These are phyloP conservation scores for Lumbricus terrestris DNA, from an alignment of 2,888 invertebrate species.

Conservation along the genomic window DNA sequence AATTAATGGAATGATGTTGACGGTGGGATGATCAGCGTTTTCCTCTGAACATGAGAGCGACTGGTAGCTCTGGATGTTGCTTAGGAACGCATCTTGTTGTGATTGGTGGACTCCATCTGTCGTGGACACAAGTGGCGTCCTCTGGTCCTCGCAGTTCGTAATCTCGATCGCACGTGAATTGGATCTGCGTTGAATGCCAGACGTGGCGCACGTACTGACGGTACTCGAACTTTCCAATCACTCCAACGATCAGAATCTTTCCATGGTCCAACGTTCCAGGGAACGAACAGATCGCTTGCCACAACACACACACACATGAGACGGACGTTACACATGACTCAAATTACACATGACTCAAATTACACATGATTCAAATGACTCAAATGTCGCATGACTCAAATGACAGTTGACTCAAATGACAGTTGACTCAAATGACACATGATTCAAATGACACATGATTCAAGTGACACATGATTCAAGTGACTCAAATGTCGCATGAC, in stretches of 20 bases:
- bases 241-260: conserved; percentile 85
- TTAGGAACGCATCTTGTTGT: conserved; percentile 36
- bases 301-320: background rate
- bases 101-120: conserved; percentile 86
- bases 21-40: background rate
- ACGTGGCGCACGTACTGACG: conserved; percentile 74
- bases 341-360: no score
- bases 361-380: no score
- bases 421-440: no score
- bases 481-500: no score
- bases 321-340: no score
- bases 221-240: conserved; percentile 94
- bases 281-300: conserved; percentile 60
- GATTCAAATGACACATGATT: no score
- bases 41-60: background rate
- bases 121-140: conserved; percentile 88
- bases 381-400: no score
- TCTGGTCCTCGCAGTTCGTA: conserved; percentile 45
- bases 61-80: conserved; percentile 37
- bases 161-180: conserved; percentile 55
- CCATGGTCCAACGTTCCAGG: conserved; percentile 87
- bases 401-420: no score
- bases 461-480: background rate
- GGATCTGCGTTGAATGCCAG: conserved; percentile 50
- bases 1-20: no score